These are phyloP conservation scores for Drosophila orosa DNA, from an alignment of 1,140 invertebrate genomes.

Conservation along the genomic window DNA sequence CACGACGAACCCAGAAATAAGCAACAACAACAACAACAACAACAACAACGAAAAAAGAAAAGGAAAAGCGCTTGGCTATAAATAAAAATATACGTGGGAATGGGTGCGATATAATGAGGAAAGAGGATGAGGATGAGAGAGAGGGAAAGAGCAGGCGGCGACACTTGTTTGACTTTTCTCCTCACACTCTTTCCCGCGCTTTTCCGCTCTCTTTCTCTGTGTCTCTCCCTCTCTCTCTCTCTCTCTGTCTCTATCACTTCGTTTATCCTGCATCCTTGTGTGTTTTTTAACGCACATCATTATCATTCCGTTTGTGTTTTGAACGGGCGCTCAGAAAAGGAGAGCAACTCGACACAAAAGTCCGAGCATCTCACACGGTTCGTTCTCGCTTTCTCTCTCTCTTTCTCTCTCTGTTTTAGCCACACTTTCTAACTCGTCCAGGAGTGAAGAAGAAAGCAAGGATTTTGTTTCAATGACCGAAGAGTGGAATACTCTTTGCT, in stretches of 20 bases:
- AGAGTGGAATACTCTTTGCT: not conserved
- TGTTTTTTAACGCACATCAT: constrained; percentile 80
- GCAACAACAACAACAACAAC: constrained; percentile 7
- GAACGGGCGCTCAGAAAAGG: constrained; percentile 70
- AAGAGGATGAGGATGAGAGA: not conserved
- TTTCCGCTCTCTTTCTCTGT: not conserved
- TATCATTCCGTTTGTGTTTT: constrained; percentile 82
- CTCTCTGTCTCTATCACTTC: constrained; percentile 1
- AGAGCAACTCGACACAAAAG: constrained; percentile 40
- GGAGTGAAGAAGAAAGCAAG: not conserved
- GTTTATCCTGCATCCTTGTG: constrained; percentile 40
- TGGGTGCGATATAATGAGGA: constrained; percentile 24
- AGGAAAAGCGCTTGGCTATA: constrained; percentile 51
- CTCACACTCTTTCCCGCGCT: not conserved
- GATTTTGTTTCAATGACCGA: not conserved
- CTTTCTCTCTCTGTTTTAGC: not conserved
- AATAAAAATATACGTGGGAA: constrained; percentile 62
- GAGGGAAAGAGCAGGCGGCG: constrained; percentile 13
- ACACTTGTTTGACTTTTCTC: constrained; percentile 76
- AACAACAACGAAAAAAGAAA: constrained; percentile 3
- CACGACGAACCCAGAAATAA: constrained; percentile 4
- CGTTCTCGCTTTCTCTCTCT: constrained; percentile 2
- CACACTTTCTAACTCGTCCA: constrained; percentile 18
- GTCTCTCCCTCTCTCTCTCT: constrained; percentile 3
- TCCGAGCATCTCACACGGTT: constrained; percentile 22